Conservation (phyloP, 2,113 vertebrate species). For the Cyprinodon tularosa region DNA sequence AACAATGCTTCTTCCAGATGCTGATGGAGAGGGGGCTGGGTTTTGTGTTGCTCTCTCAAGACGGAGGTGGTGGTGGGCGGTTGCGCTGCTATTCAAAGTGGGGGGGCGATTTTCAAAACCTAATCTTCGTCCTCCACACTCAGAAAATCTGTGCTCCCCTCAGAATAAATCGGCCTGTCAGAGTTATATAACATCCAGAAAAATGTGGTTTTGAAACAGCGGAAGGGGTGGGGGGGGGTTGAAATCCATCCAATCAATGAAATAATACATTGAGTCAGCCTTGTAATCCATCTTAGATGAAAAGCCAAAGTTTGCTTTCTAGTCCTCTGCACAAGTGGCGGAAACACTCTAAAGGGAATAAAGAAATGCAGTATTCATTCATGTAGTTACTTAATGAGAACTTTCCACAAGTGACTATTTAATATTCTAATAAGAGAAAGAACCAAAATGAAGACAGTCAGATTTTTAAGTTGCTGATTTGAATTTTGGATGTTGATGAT, state of each 20-base stretch:
- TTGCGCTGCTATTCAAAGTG: slow-evolving; percentile 52
- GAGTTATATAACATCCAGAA: slow-evolving; percentile 38
- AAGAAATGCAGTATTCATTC: slow-evolving; percentile 15
- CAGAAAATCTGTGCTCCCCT: slow-evolving; percentile 27
- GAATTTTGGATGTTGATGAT: background rate
- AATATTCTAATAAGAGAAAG: slow-evolving; percentile 11
- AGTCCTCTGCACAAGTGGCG: background rate
- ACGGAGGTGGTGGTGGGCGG: slow-evolving; percentile 68
- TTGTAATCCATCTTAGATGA: slow-evolving; percentile 21
- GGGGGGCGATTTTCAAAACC: slow-evolving; percentile 41
- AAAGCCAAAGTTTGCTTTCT: slow-evolving; percentile 16
- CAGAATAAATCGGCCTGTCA: slow-evolving; percentile 1
- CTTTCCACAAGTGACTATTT: background rate
- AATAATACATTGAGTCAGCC: slow-evolving; percentile 17
- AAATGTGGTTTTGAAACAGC: slow-evolving; percentile 22
- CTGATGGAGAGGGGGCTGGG: slow-evolving; percentile 21
- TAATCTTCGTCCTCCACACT: slow-evolving; percentile 59
- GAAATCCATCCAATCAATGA: slow-evolving; percentile 15
- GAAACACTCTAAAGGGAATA: slow-evolving; percentile 6
- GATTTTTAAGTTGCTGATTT: background rate
- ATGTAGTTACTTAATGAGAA: slow-evolving; percentile 16
- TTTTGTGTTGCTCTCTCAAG: slow-evolving; percentile 48
- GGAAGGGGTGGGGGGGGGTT: slow-evolving; percentile 5
- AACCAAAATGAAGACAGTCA: background rate
- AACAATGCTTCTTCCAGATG: slow-evolving; percentile 65